Evolutionary conservation across 2,113 vertebrate genomes (phyloP), one percentile per base, ranked within the genome.

Genomic region (Callipepla squamata): DNA sequence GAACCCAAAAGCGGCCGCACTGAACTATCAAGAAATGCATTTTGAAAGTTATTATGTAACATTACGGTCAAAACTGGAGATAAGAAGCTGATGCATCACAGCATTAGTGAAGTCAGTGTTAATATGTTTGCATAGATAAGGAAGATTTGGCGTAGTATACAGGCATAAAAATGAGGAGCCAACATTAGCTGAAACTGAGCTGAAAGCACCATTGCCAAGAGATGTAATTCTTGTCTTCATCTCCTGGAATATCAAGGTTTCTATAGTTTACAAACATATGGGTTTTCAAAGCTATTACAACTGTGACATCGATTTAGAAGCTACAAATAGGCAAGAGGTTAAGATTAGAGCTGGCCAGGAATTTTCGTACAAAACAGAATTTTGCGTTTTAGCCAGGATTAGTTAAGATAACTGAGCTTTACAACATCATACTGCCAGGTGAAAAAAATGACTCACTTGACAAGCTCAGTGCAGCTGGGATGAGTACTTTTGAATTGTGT

Each of bases 161-260:
- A 61, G 83, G 93, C 90, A 95, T 83, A 75, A 94, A 94, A 94
- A 96, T 5, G 80, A 94, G 90, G 77, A 95, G 96, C 92, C 96
- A 96, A 95, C 90, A 63, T 5, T 89, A 94, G 95, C 88, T 96
- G 95, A 96, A 95, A 90, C 66, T 53, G 87, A 96, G 95, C 95
- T 93, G 69, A 75, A 94, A 93, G 83, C 93, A 86, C 51, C 92
- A 90, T 19, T 96, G 96, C 96, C 96, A 96, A 96, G 93, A 96
- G 95, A 96, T 96, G 96, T 96, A 96, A 96, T 96, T 95, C 93
- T 95, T 96, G 96, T 92, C 92, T 96, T 94, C 95, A 90, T 96
- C 88, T 96, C 93, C 96, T 96, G 94, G 96, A 93, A 94, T 95
- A 96, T 94, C 95, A 96, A 96, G 96, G 96, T 96, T 96, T 96